Evolutionary conservation across 2,888 invertebrate species (phyloP), one percentile per base, ranked within the genome.

Genomic region (Adelognathus sp.): DNA sequence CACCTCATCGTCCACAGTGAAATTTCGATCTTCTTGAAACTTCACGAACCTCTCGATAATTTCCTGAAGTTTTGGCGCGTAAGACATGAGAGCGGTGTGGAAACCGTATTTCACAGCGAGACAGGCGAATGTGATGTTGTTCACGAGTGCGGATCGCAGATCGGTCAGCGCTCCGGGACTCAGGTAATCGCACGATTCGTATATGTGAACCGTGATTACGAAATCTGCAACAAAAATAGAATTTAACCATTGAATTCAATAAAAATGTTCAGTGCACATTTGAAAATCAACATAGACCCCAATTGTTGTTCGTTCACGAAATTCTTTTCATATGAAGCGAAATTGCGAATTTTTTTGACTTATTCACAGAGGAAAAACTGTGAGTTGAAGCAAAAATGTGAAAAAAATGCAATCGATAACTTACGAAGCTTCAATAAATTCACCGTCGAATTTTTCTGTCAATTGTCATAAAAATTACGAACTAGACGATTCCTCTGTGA

Each of bases 101-200:
- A 99, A 94, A 11, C 96, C 95, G 91, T 96, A 94, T 82, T 97
- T 95, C 11, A 98, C 97, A 3, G 97, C 94, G 64, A 98, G 93
- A 24, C 97, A 96, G 0, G 98, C 99, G 87, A 99, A 97, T 0
- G 98, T 99, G 76, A 97, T 95, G 88, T 99, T 99, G 90, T 99
- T 99, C 1, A 99, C 99, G 1, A 99, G 93, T 0, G 99, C 97
- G 0, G 99, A 98, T 39, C 99, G 93, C 76, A 99, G 90, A 92
- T 99, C 99, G 0, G 99, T 99, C 72, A 99, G 92, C 16, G 97
- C 95, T 0, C 98, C 99, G 0, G 98, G 98, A 72, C 94, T 94
- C 87, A 97, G 92, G 24, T 92, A 86, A 0, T 92, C 92, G 79
- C 94, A 94, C 79, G 94, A 94, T 90, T 98, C 97, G 89, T 94